Conservation (phyloP, 2,797 vertebrate species). For the Sphenopsis melanotis region DNA sequence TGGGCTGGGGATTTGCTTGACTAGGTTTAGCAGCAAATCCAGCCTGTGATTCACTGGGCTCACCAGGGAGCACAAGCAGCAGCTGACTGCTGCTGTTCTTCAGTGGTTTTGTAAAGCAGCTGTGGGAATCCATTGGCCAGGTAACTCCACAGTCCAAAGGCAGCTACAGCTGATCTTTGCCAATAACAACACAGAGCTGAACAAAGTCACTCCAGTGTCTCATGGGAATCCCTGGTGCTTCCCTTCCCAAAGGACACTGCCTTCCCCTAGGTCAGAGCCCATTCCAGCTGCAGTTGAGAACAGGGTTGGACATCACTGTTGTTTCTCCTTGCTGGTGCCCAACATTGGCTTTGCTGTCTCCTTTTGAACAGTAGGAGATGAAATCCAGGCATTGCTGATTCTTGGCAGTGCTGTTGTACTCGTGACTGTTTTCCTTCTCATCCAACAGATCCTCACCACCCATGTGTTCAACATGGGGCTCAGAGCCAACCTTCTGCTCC, state of each 20-base stretch:
- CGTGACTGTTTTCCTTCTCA: neutral
- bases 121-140: neutral
- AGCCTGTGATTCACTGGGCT: neutral
- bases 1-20: neutral
- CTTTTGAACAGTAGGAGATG: neutral
- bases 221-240: neutral
- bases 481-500: slow-evolving; percentile 7
- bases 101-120: neutral
- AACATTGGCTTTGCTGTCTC: neutral
- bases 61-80: neutral
- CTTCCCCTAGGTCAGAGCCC: neutral
- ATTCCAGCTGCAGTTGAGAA: neutral
- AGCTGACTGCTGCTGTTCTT: neutral
- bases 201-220: neutral
- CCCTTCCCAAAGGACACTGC: neutral
- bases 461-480: neutral
- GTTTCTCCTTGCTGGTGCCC: neutral
- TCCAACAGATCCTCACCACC: neutral
- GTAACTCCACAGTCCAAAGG: neutral
- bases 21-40: neutral
- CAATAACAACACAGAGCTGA: neutral
- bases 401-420: neutral
- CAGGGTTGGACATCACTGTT: neutral
- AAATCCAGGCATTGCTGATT: neutral
- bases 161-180: neutral